phyloP scores from a whole-genome alignment of 2,888 invertebrate species.

The Ecliptopera silaceata region DNA sequence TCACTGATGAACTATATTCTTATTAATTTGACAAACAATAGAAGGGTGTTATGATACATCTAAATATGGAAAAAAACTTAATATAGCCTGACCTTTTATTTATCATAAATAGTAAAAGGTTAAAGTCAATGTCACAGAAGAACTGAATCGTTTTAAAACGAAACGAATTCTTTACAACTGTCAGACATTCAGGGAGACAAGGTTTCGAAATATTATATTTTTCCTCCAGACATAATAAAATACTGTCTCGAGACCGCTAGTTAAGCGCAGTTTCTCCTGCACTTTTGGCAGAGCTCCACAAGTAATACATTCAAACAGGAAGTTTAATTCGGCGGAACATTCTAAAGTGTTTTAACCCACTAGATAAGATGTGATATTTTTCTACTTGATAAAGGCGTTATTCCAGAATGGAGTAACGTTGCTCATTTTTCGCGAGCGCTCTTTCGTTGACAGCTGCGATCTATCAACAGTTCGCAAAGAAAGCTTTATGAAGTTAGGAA shows the following conservation, averaged over 20 bases:
- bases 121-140: neutral
- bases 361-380: constrained; percentile 49
- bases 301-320: constrained; percentile 47
- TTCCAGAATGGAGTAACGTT: constrained; percentile 44
- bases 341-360: constrained; percentile 46
- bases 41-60: too few relatives aligned
- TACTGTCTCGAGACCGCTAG: constrained; percentile 15
- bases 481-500: constrained; percentile 39
- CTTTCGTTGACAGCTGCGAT: constrained; percentile 58
- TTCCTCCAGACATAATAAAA: constrained; percentile 32
- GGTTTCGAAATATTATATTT: constrained; percentile 24
- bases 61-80: neutral
- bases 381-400: constrained; percentile 59
- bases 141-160: neutral
- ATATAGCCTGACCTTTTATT: neutral
- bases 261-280: constrained; percentile 27
- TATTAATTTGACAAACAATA: too few relatives aligned
- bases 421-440: constrained; percentile 61
- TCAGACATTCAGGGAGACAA: constrained; percentile 23
- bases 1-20: too few relatives aligned
- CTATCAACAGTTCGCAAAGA: constrained; percentile 52
- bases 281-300: constrained; percentile 60
- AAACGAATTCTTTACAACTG: constrained; percentile 14
- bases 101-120: neutral
- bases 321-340: constrained; percentile 49